Evolutionary conservation across 2,113 vertebrate genomes (phyloP).

Genomic region (Chinchilla lanigera): DNA sequence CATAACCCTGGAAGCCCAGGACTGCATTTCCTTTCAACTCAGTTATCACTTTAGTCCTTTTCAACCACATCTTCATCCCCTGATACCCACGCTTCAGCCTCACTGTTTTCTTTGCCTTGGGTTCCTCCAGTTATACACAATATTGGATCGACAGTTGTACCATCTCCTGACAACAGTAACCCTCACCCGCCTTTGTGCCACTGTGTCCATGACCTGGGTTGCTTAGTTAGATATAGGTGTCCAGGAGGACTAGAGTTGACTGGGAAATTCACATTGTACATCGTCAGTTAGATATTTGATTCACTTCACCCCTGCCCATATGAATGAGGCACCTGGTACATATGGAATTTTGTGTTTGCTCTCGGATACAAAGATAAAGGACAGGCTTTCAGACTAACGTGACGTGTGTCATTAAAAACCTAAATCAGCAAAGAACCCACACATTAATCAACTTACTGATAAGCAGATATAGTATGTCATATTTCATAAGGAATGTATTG

Average conservation of each 20-base stretch:
- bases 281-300: neutral
- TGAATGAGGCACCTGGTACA: neutral
- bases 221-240: neutral
- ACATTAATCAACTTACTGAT: neutral
- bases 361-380: neutral
- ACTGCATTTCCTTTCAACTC: neutral
- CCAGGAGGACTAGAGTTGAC: neutral
- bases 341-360: neutral
- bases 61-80: neutral
- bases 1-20: neutral
- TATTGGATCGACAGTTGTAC: neutral
- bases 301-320: neutral
- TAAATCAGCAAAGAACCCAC: neutral
- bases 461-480: neutral
- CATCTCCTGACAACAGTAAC: neutral
- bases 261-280: neutral
- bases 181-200: neutral
- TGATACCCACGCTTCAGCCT: neutral
- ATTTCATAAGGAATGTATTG: neutral
- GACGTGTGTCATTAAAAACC: neutral
- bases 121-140: neutral
- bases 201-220: neutral
- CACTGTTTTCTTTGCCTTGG: neutral
- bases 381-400: neutral
- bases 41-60: neutral